Conservation (phyloP, 2,113 vertebrate genomes). For the Toxotes chatareus region DNA sequence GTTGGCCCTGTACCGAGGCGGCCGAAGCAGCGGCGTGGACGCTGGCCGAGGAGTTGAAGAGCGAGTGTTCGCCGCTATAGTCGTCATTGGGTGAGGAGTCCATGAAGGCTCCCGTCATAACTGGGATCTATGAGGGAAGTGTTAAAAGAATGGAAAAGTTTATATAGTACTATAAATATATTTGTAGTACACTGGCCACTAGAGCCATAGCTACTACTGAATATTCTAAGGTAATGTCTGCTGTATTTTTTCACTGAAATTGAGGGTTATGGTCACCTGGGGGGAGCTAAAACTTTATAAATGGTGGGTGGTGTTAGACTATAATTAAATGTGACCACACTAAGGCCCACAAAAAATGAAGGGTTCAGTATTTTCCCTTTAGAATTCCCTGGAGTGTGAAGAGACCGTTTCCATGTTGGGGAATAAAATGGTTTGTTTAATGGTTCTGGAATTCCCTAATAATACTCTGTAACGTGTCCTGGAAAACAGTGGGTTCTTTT, state of each 20-base stretch:
- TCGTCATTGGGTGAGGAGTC: slow-evolving; percentile 97
- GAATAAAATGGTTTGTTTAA: neutral
- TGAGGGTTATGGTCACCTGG: no score
- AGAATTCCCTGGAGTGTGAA: neutral
- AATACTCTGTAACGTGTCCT: neutral
- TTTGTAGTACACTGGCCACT: neutral
- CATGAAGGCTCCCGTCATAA: slow-evolving; percentile 99
- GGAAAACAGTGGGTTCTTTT: neutral
- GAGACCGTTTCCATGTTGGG: neutral
- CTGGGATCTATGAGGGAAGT: slow-evolving; percentile 90
- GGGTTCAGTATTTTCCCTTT: no score
- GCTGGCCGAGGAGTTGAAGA: slow-evolving; percentile 96
- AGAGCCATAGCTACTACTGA: neutral
- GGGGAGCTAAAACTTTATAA: neutral
- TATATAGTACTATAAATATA: neutral
- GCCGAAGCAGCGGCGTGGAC: slow-evolving; percentile 87
- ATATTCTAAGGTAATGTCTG: no score
- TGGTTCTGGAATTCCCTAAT: neutral
- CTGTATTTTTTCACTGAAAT: no score
- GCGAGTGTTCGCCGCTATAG: slow-evolving; percentile 95
- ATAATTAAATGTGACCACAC: neutral
- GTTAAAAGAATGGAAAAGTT: neutral
- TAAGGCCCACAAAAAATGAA: no score
- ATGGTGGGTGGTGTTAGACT: neutral
- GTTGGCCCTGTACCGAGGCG: slow-evolving; percentile 84